Evolutionary conservation across 2,888 invertebrate genomes (phyloP).

Genomic region (Troides helena): DNA sequence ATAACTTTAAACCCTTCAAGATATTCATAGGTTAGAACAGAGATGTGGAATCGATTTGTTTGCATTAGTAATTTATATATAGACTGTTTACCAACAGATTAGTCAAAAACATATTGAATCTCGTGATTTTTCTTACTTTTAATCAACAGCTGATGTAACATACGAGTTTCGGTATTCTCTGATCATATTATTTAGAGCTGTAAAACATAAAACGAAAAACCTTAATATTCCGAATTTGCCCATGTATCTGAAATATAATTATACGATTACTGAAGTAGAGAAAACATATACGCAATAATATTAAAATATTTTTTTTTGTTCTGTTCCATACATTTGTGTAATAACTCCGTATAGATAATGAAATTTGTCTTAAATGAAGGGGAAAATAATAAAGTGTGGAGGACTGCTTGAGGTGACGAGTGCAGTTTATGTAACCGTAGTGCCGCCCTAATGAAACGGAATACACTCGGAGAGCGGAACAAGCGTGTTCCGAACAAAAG

Average conservation of each 20-base stretch:
- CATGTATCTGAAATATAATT: not conserved
- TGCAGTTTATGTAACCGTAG: slow-evolving; percentile 54
- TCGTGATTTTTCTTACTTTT: too few relatives aligned
- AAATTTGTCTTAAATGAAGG: not conserved
- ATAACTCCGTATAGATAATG: not conserved
- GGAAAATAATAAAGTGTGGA: slow-evolving; percentile 18
- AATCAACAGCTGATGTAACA: too few relatives aligned
- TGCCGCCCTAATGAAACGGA: slow-evolving; percentile 57
- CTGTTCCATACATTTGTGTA: not conserved
- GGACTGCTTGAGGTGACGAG: slow-evolving; percentile 36
- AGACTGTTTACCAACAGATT: too few relatives aligned
- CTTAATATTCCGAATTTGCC: too few relatives aligned
- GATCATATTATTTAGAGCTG: too few relatives aligned
- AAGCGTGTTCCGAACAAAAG: slow-evolving; percentile 67
- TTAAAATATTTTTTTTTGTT: not conserved
- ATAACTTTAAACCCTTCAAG: not conserved
- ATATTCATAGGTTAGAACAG: not conserved
- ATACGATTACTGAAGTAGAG: not conserved
- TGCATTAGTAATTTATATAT: too few relatives aligned
- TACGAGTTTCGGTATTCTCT: too few relatives aligned
- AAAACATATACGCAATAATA: not conserved
- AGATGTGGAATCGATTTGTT: not conserved
- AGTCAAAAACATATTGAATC: too few relatives aligned
- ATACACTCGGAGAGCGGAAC: slow-evolving; percentile 63
- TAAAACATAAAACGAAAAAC: too few relatives aligned